Conservation (phyloP, 1,140 invertebrate species). For the Anoplolepis gracilipes region DNA sequence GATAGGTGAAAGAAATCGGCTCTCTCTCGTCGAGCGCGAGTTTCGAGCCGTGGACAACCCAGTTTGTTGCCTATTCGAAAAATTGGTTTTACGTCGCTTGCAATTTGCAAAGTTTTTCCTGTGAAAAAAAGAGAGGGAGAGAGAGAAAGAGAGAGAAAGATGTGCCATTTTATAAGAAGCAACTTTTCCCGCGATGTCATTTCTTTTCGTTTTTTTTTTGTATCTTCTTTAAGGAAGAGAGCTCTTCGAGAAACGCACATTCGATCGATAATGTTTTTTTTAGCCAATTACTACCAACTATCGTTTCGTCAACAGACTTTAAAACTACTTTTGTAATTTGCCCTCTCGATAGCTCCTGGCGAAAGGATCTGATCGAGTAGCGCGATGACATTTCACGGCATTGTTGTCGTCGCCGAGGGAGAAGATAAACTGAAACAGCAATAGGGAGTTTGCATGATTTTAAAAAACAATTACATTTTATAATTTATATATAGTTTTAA, state of each 20-base stretch:
- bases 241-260: constrained; percentile 3
- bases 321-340: constrained; percentile 1
- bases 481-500: too few relatives aligned
- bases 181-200: neutral
- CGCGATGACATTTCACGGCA: neutral
- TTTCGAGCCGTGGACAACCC: neutral
- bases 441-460: too few relatives aligned
- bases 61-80: constrained; percentile 43
- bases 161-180: neutral
- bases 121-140: too few relatives aligned
- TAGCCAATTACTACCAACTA: constrained; percentile 1
- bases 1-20: neutral
- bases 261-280: constrained; percentile 33
- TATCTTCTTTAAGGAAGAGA: neutral
- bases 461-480: too few relatives aligned
- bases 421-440: neutral
- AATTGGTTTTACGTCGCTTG: constrained; percentile 4
- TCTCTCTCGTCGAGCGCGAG: constrained; percentile 28
- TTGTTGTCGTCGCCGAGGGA: neutral
- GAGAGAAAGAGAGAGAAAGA: too few relatives aligned
- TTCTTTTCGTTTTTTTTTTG: too few relatives aligned
- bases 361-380: constrained; percentile 16
- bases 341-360: neutral
- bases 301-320: constrained; percentile 11
- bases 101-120: constrained; percentile 36